Conservation (phyloP, 1,140 invertebrate genomes). For the Temnothorax curvispinosus region DNA sequence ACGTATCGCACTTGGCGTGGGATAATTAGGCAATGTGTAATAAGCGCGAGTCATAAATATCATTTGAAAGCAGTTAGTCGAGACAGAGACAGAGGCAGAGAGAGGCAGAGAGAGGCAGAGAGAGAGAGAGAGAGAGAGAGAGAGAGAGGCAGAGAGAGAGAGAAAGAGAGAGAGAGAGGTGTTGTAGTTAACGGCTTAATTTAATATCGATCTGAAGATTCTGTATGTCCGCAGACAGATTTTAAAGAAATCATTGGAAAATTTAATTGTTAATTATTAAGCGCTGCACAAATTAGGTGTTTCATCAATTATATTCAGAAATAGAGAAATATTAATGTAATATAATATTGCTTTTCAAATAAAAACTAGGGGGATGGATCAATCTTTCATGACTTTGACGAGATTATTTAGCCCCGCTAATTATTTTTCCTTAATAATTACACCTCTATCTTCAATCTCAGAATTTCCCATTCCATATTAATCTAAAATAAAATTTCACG, state of each 20-base stretch:
- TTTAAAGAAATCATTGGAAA: not conserved
- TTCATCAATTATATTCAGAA: not conserved
- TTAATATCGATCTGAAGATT: not conserved
- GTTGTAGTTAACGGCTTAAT: not conserved
- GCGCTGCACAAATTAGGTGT: not conserved
- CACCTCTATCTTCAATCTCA: not conserved
- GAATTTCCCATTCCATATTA: not conserved
- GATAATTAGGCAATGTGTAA: slow-evolving; percentile 37
- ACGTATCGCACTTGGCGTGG: not conserved
- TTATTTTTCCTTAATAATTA: not conserved
- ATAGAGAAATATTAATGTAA: not conserved
- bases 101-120: not conserved
- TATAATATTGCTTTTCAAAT: not conserved
- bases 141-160: not conserved
- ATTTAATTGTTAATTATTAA: not conserved
- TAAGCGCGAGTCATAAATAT: slow-evolving; percentile 1
- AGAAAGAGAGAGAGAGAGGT: too few relatives aligned
- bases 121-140: not conserved
- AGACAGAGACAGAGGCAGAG: not conserved
- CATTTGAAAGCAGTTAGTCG: not conserved
- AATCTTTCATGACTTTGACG: not conserved
- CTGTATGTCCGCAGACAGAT: not conserved
- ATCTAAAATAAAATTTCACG: slow-evolving; percentile 7
- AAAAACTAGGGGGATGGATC: not conserved
- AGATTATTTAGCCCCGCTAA: not conserved